phyloP scores from a whole-genome alignment of 2,113 vertebrate species.

The Atrichornis clamosus region DNA sequence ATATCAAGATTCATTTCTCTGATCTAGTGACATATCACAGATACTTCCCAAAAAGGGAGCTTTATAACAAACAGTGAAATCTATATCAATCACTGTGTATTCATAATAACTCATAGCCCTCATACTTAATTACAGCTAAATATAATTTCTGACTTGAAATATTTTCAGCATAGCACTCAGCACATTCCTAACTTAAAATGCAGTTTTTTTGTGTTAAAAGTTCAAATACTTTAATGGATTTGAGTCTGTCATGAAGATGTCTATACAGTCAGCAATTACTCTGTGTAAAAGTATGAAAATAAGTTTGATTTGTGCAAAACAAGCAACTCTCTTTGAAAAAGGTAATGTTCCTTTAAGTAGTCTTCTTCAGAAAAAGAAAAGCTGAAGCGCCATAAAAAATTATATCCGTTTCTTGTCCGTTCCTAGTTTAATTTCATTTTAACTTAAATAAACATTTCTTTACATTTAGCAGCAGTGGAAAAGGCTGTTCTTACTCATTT shows the following conservation, averaged over 20 bases:
- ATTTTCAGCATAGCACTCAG: slow-evolving; percentile 12
- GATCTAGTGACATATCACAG: slow-evolving; percentile 45
- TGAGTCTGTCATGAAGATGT: slow-evolving; percentile 48
- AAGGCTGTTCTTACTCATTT: slow-evolving; percentile 71
- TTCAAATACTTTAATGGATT: slow-evolving; percentile 68
- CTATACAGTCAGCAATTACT: slow-evolving; percentile 67
- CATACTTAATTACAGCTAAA: slow-evolving; percentile 42
- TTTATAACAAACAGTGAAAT: slow-evolving; percentile 43
- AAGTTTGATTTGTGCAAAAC: slow-evolving; percentile 61
- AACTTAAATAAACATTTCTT: slow-evolving; percentile 71
- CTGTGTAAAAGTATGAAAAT: slow-evolving; percentile 65
- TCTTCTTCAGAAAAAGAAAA: slow-evolving; percentile 28
- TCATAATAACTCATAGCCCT: slow-evolving; percentile 25
- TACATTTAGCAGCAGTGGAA: slow-evolving; percentile 58
- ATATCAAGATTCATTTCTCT: slow-evolving; percentile 30
- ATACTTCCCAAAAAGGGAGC: slow-evolving; percentile 38
- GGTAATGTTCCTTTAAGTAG: slow-evolving; percentile 36
- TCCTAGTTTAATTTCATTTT: slow-evolving; percentile 57
- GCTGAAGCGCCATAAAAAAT: slow-evolving; percentile 45
- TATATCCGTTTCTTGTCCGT: neutral
- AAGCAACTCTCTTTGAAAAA: slow-evolving; percentile 59
- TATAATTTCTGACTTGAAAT: slow-evolving; percentile 37
- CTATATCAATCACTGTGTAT: slow-evolving; percentile 46
- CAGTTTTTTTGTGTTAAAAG: slow-evolving; percentile 23
- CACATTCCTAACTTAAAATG: slow-evolving; percentile 55